A percentile compares a stretch with the other conserved stretches of the same genome.
Evolutionary conservation across 1,140 invertebrate genomes (phyloP).

Genomic region (Brachionus koreanus): DNA sequence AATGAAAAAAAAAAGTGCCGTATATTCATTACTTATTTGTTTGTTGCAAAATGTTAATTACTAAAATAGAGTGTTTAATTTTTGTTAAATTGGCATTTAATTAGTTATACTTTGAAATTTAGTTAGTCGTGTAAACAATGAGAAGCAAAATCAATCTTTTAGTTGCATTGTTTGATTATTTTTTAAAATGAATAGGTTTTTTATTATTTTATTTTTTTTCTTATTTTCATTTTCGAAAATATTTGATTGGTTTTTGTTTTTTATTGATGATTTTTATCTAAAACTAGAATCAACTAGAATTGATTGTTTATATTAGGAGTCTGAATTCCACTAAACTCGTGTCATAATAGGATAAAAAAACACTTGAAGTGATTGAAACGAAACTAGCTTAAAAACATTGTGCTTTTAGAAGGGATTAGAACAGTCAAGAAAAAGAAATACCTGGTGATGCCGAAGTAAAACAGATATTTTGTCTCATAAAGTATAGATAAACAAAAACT

Average conservation of each 20-base stretch:
- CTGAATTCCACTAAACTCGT: neutral
- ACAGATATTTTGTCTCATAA: neutral
- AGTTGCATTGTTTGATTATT: too few relatives aligned
- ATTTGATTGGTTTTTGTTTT: neutral
- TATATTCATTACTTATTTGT: too few relatives aligned
- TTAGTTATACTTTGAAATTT: neutral
- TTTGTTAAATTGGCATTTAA: neutral
- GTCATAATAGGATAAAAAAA: slow-evolving; percentile 15
- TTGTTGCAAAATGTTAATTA: neutral
- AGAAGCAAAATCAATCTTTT: too few relatives aligned
- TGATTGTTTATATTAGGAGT: neutral
- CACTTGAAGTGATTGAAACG: neutral
- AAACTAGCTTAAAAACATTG: neutral
- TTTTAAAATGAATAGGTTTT: neutral
- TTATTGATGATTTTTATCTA: neutral
- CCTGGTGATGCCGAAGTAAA: neutral
- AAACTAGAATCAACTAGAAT: neutral
- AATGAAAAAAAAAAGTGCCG: too few relatives aligned
- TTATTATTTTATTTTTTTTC: too few relatives aligned
- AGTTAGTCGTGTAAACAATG: too few relatives aligned
- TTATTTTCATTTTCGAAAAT: neutral
- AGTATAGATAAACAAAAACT: neutral
- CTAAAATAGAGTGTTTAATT: neutral
- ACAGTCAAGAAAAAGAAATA: neutral
- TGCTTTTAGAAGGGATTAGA: neutral